Evolutionary conservation across 2,888 invertebrate genomes (phyloP), one percentile per base, ranked within the genome.

Genomic region (Epicampocera succincta): DNA sequence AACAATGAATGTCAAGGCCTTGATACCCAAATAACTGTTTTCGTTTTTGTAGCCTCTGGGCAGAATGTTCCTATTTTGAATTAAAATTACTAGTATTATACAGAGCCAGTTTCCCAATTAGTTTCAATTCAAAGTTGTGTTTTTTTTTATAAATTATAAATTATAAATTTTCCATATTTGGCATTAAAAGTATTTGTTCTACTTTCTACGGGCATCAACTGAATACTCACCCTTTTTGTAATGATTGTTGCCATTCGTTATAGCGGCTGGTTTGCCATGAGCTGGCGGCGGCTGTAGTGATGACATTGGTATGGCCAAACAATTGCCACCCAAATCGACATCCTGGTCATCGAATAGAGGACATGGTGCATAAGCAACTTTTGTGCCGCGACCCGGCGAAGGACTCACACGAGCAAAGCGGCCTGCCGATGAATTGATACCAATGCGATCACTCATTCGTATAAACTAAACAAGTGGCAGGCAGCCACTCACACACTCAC

Each of bases 221-320:
- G n/a, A 52, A 3, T 17, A 85, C 72, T 54, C 76, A 88, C 87
- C 87, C 87, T 87, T 85, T 80, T 85, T 83, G 77, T 87, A 74
- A 66, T 68, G 75, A 54, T 73, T 76, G 25, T 68, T 76, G n/a
- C 74, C 74, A 75, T 75, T 66, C 29, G 60, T 1, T 66, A 50
- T 21, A 17, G 72, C n/a, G 42, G 68, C 5, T 56, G 58, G 15
- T 38, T 60, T 68, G 60, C 42, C 63, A 46, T 73, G 52, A 3
- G 40, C 48, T 38, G 33, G 15, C 11, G 76, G 87, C 13, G 89
- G 87, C 71, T 91, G 89, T 82, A 91, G 86, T 68, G 91, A 88
- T 77, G 91, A 91, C 89, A 91, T 89, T 61, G 91, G 91, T 83
- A 91, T 91, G 82, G 91, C 91, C 74, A 91, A 85, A 80, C 90